Conservation (phyloP, 2,888 invertebrate species). For the Acrobasis suavella region DNA sequence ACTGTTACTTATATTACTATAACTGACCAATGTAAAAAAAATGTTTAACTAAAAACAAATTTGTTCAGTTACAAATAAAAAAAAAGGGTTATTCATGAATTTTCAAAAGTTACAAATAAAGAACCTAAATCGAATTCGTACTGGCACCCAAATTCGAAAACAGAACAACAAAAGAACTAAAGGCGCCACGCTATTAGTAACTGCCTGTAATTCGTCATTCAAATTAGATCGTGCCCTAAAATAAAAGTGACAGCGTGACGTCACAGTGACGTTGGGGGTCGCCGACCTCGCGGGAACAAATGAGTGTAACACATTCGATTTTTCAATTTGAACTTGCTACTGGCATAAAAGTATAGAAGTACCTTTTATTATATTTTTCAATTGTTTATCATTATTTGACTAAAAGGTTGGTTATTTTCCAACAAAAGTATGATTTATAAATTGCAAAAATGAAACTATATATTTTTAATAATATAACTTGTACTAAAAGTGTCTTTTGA, state of each 20-base stretch:
- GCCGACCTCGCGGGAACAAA: slow-evolving; percentile 45
- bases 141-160: not conserved
- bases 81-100: not conserved
- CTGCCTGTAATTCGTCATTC: slow-evolving; percentile 28
- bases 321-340: slow-evolving; percentile 13
- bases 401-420: no score
- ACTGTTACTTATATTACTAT: slow-evolving; percentile 2
- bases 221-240: slow-evolving; percentile 56
- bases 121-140: not conserved
- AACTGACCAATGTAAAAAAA: slow-evolving; percentile 6
- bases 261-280: slow-evolving; percentile 61
- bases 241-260: slow-evolving; percentile 72
- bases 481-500: no score
- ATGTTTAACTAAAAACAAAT: not conserved
- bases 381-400: no score
- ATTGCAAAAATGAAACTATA: no score
- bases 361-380: no score
- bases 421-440: no score
- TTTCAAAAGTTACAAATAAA: not conserved
- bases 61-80: not conserved
- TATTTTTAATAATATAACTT: no score
- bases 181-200: slow-evolving; percentile 28
- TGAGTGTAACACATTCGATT: slow-evolving; percentile 32
- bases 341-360: not conserved
- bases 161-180: slow-evolving; percentile 25